phyloP scores from a whole-genome alignment of 2,797 vertebrate species.

The Sparus aurata region DNA sequence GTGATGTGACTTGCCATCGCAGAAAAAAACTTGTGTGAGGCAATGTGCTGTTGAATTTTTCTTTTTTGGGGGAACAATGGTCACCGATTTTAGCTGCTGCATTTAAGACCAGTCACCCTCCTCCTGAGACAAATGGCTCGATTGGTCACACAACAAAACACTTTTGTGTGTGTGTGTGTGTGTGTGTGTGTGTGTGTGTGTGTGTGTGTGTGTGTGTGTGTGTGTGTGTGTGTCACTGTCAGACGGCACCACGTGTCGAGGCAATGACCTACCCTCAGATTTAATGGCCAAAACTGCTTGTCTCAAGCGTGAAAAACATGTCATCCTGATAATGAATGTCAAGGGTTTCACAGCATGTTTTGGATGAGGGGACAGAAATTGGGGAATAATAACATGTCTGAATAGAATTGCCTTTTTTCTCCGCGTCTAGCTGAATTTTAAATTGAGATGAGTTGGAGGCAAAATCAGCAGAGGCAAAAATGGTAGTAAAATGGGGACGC shows the following conservation, averaged over 20 bases:
- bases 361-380: conserved; percentile 71
- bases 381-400: conserved; percentile 71
- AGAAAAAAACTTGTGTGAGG: too few species aligned
- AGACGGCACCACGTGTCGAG: conserved; percentile 49
- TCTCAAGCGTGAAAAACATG: conserved; percentile 80
- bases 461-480: conserved; percentile 14
- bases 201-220: too few species aligned
- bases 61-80: conserved; percentile 17
- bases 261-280: conserved; percentile 64
- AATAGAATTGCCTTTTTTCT: conserved; percentile 42
- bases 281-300: conserved; percentile 75
- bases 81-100: conserved; percentile 28
- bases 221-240: conserved; percentile 55
- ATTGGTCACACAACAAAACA: conserved; percentile 72
- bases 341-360: conserved; percentile 70
- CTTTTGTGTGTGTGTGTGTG: conserved; percentile 44
- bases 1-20: conserved; percentile 12
- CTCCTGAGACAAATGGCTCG: conserved; percentile 63
- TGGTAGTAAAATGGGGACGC: conserved; percentile 2
- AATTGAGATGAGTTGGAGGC: conserved; percentile 53
- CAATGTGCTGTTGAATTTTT: conserved; percentile 8
- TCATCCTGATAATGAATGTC: conserved; percentile 79
- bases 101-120: conserved; percentile 32
- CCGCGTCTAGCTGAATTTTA: conserved; percentile 50
- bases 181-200: too few species aligned